Base-by-base conservation (phyloP, 2,113 vertebrate genomes). In the Paedocypris sp. region DNA sequence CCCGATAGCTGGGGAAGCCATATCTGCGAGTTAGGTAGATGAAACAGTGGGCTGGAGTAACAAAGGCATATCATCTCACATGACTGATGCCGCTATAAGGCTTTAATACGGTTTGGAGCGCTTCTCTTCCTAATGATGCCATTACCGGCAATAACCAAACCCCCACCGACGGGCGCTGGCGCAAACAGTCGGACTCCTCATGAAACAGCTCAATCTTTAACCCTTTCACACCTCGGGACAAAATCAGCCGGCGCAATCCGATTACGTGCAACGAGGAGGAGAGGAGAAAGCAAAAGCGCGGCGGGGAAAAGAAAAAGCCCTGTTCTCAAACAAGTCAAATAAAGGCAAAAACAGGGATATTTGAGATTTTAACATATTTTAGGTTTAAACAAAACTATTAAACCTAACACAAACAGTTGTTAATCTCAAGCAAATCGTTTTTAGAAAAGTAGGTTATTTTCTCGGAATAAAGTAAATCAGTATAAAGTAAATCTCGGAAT, bases 11-110 rank as follows among this genome's bases (percentile, higher is more conserved):
- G 43, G 42, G 38, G 32, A 57, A 57, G 53, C 53, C 53, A 57
- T 57, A 57, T 57, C 38, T 57, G 36, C 43, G 53, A 45, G 26
- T 19, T 28, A 38, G 32, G 39, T 20, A 45, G 48, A 42, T 22
- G 57, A 46, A 46, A 39, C 57, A 15, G 31, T 46, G 39, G 58
- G 49, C 58, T 42, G 53, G 16, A 6, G 25, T 57, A 57, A 57
- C 53, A 57, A 57, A 57, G 53, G 53, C 53, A 43, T 57, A 57
- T 62, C 60, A 58, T 62, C 58, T 61, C 60, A 62, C 66, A 62
- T 25, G 43, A 31, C 47, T 60, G 54, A 48, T 51, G 22, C 26
- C 26, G 63, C 63, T 51, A 33, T 29, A 49, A 58, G 46, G 31
- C 42, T 52, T 52, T 66, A 60, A 60, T 60, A 52, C 18, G 56